Evolutionary conservation across 2,797 vertebrate species (phyloP), one percentile per base, ranked within the genome.

Genomic region (Paramormyrops hopkinsi): DNA sequence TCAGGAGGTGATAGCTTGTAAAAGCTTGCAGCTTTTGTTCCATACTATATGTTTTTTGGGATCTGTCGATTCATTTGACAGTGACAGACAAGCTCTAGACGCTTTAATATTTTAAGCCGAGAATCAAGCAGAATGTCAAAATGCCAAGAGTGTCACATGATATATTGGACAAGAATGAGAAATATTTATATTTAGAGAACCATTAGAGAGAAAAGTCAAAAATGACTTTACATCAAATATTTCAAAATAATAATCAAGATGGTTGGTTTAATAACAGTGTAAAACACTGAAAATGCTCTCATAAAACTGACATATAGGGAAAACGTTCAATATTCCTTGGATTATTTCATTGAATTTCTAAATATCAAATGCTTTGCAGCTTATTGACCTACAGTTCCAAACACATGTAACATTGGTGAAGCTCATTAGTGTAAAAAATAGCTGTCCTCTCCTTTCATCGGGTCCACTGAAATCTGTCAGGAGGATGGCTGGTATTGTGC

Each of bases 401-500:
- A 87, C 85, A 87, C 88, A 76, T 91, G 50, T 62, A 88, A 85
- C 83, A 48, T 11, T 25, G 51, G 19, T 22, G 89, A 92, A 90
- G 88, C 90, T 89, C 86, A 89, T 51, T 91, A 88, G 41, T 56
- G 54, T 90, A 44, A 79, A 89, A 90, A 87, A 89, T 90, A 7
- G 87, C 83, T 88, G 79, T 62, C 14, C 76, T 91, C 89, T 90
- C 91, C 88, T 90, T 91, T 86, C 86, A 90, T 88, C 89, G 92
- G 89, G 89, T 86, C 91, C 88, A 89, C 88, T 50, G 82, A 93
- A 94, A 95, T 93, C 92, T 94, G 93, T 92, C 82, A 2, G 89
- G 90, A 89, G 37, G 89, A 91, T 87, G 90, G 89, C 62, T 54
- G 2, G 91, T 89, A 88, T 90, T 91, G 92, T 93, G 92, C 91